A percentile compares a stretch with the other conserved stretches of the same genome.
Conservation (phyloP, 2,113 vertebrate species). For the Illadopsis cleaveri region DNA sequence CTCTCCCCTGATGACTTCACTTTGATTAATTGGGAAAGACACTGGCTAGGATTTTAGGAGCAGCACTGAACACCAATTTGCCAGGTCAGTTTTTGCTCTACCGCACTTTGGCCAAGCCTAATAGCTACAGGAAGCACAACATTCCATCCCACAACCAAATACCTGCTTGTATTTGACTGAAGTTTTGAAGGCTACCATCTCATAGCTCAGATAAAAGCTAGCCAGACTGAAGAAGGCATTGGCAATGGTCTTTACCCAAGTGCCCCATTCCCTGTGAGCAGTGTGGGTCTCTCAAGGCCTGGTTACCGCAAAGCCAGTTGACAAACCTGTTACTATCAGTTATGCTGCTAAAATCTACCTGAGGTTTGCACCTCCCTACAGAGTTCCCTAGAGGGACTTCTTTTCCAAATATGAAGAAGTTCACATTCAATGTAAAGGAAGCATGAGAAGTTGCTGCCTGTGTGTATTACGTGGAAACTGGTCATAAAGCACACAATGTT, state of each 20-base stretch:
- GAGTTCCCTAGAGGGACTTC: not conserved
- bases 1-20: rapidly evolving
- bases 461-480: not conserved
- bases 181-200: not conserved
- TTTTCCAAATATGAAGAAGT: not conserved
- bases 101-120: not conserved
- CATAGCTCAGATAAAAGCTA: not conserved
- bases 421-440: not conserved
- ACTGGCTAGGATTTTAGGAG: not conserved
- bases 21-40: not conserved
- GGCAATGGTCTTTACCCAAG: not conserved
- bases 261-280: rapidly evolving
- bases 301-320: not conserved
- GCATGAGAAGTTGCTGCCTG: not conserved
- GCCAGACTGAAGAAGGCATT: not conserved
- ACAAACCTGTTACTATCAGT: not conserved
- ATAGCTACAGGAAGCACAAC: not conserved
- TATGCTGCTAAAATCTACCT: not conserved
- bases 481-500: not conserved
- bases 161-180: not conserved
- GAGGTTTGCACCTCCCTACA: not conserved
- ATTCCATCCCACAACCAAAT: not conserved
- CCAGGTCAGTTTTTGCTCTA: not conserved
- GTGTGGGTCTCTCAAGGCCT: not conserved
- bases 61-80: not conserved